phyloP scores from a whole-genome alignment of 2,797 vertebrate genomes.

The Hydrophis major region DNA sequence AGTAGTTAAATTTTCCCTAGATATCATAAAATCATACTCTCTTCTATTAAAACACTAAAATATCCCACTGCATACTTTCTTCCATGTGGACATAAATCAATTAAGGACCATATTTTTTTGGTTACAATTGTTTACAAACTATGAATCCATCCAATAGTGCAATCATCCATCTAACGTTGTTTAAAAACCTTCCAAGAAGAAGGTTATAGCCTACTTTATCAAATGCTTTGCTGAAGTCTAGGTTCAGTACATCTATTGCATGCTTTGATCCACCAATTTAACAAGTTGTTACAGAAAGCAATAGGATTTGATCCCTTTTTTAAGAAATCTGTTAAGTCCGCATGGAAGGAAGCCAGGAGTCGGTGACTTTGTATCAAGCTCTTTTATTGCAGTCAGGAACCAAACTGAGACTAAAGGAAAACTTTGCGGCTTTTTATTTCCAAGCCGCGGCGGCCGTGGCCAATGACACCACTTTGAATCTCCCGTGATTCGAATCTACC shows the following conservation, averaged over 20 bases:
- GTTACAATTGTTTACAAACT: not conserved
- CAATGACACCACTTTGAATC: too few relatives aligned
- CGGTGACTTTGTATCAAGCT: too few relatives aligned
- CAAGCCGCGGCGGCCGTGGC: too few relatives aligned
- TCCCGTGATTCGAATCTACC: too few relatives aligned
- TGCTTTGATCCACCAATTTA: too few relatives aligned
- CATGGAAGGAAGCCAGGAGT: too few relatives aligned
- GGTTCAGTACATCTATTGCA: not conserved
- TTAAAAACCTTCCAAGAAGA: not conserved
- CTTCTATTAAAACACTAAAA: not conserved
- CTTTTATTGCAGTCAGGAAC: too few relatives aligned
- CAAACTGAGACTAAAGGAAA: too few relatives aligned
- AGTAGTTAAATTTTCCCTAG: not conserved
- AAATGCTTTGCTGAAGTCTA: not conserved
- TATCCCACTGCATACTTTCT: not conserved
- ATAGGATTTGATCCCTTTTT: not conserved
- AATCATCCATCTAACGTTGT: not conserved
- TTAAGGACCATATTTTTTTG: not conserved
- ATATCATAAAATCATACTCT: not conserved
- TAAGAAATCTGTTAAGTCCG: not conserved
- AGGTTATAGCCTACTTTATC: not conserved
- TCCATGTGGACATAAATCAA: not conserved
- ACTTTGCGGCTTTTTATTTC: too few relatives aligned
- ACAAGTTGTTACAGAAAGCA: too few relatives aligned
- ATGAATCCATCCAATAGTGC: not conserved